Evolutionary conservation across 2,888 invertebrate genomes (phyloP), one percentile per base, ranked within the genome.

Genomic region (Tiliacea citrago): DNA sequence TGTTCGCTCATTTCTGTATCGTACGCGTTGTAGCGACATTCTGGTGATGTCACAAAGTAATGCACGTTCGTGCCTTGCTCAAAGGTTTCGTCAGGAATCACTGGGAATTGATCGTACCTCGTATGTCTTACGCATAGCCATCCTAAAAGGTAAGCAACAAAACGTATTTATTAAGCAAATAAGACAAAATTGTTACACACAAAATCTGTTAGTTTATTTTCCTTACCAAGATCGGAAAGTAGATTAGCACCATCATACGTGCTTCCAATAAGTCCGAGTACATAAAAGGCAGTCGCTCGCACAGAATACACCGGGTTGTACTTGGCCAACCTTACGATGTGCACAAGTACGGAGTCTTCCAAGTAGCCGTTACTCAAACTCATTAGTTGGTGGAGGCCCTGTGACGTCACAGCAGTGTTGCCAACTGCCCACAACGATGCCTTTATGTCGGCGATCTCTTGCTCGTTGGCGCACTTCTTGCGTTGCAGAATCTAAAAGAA

Each of bases 401-500:
- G 97, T 0, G 97, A 95, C 12, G 98, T 98, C 0, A 98, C 98
- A 4, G 98, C 98, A 18, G 98, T 97, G 93, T 99, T 98, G 24
- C 98, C 98, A 68, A 98, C 92, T 2, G 98, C 98, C 99, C 99
- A 99, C 0, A 99, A 94, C 0, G 99, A 98, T 10, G 99, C 97
- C 93, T 99, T 99, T 60, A 99, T 93, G 81, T 98, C 97, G 62
- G 98, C 94, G 71, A 98, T 97, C 87, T 98, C 98, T 78, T 97
- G 97, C 69, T 98, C 98, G 18, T 97, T 97, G 5, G 95, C 93
- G 89, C 97, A 98, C 77, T 97, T 96, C 66, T 97, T 97, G 58
- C 93, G 93, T 87, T 95, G 95, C 39, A 96, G 81, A 68, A 93
- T 91, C 96, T 96, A 85, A 42, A 73, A 72, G 57, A 45, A 57